Base-by-base conservation (phyloP, 1,140 invertebrate species). In the Rhopalosiphum padi region DNA sequence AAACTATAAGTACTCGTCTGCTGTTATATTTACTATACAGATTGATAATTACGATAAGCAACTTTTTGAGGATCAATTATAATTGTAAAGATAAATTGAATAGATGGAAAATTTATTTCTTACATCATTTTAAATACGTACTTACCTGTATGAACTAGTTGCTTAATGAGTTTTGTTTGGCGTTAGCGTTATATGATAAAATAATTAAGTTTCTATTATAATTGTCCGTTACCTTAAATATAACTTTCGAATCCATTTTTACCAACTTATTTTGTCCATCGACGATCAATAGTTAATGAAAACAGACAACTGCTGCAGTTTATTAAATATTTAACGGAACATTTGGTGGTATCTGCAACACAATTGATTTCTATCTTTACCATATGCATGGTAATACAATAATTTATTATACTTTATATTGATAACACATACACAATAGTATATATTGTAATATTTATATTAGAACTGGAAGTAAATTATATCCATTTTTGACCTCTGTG, bases 11-110 rank as follows among this genome's bases (percentile, higher is more conserved):
- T 77, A n/a, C 15, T n/a, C 60, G 30, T 30, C 60, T 68, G 30
- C 60, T 68, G 60, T n/a, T 77, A n/a, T n/a, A 77, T 25, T 35
- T 87, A 46, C 9, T 77, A 77, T 77, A 77, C 60, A 91, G 90
- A 91, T 91, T n/a, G 46, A 51, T 91, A 48, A 48, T 91, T n/a
- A 46, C 7, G 90, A 91, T 91, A 91, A 91, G 46, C 88, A 15
- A 43, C 37, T 60, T 91, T 91, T 91, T 15, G 68, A 11, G 30
- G 25, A 91, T 90, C 41, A 82, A 48, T 82, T 77, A 91, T 41
- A 41, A 41, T 77, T 35, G 41, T 22, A 4, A 91, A 91, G 30
- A 48, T 91, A 77, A 91, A 77, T 35, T 91, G 60, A 91, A 77
- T 91, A 77, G 68, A 48, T 68, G 68, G 11, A 48, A 82, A 77